A percentile compares a stretch with the other conserved stretches of the same genome.
phyloP scores from a whole-genome alignment of 2,888 invertebrate genomes.

The Eupeodes latifasciatus region DNA sequence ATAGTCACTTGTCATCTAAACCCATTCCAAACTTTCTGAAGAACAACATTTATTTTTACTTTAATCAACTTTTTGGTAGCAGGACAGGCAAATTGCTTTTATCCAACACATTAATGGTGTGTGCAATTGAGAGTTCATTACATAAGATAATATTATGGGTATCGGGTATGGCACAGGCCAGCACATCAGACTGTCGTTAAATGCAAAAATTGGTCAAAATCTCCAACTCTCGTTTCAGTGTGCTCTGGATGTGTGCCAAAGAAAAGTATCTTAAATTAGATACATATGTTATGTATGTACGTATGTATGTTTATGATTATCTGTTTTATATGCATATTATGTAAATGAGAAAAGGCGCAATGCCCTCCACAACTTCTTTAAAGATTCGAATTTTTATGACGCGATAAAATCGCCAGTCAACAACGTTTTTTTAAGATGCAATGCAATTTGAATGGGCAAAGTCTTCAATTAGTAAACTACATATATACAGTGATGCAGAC shows the following conservation, averaged over 20 bases:
- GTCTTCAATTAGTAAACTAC: slow-evolving; percentile 52
- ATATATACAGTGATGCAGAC: no score
- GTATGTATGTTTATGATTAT: neutral
- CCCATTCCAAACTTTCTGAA: neutral
- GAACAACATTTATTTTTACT: neutral
- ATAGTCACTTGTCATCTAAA: no score
- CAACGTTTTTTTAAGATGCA: slow-evolving; percentile 45
- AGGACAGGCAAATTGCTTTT: slow-evolving; percentile 31
- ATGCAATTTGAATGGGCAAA: slow-evolving; percentile 62
- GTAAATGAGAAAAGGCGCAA: slow-evolving; percentile 68
- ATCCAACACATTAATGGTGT: neutral
- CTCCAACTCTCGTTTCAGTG: slow-evolving; percentile 36
- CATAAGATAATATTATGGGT: slow-evolving; percentile 44
- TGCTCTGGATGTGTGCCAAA: slow-evolving; percentile 63
- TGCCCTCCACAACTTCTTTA: slow-evolving; percentile 69
- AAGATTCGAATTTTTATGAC: slow-evolving; percentile 66
- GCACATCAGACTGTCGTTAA: slow-evolving; percentile 45
- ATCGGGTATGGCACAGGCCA: slow-evolving; percentile 18
- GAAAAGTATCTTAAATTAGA: slow-evolving; percentile 69
- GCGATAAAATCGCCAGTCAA: slow-evolving; percentile 39
- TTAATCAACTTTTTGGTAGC: neutral
- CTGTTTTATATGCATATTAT: slow-evolving; percentile 50
- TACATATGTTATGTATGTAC: neutral
- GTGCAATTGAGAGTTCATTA: slow-evolving; percentile 59
- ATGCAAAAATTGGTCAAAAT: slow-evolving; percentile 69